Percentiles rank a stretch among this genome's conserved stretches.
phyloP scores from a whole-genome alignment of 2,888 invertebrate species.

The Monoplex corrugatus region DNA sequence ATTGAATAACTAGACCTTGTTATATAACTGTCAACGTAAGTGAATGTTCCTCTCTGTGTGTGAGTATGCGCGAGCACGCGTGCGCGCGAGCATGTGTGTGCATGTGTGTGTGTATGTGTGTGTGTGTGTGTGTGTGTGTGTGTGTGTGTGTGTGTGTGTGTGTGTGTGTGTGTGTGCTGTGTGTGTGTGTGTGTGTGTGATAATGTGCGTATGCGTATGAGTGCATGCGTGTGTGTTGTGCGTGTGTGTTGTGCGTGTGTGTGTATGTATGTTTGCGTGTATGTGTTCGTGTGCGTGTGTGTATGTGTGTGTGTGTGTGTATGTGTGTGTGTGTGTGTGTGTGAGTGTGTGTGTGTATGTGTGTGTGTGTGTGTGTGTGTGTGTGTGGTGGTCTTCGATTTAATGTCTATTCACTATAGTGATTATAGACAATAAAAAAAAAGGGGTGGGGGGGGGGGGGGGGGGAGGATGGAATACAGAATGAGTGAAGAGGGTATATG shows the following conservation, averaged over 20 bases:
- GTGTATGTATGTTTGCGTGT: background rate
- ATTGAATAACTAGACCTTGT: no score
- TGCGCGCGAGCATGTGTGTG: background rate
- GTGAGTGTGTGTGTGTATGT: background rate
- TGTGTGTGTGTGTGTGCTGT: constrained; percentile 22
- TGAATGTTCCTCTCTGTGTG: background rate
- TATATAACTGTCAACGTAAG: no score
- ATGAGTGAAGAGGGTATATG: no score
- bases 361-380: background rate
- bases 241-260: constrained; percentile 11
- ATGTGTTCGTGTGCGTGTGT: background rate
- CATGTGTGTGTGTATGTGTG: background rate
- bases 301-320: background rate
- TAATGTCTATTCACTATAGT: no score
- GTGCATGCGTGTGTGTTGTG: background rate
- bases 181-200: no score
- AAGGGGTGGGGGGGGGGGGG: no score
- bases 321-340: constrained; percentile 1
- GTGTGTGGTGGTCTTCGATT: no score
- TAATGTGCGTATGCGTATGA: no score
- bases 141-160: background rate
- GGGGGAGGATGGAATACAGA: no score
- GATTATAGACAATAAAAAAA: no score
- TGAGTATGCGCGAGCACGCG: background rate
- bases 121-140: background rate